phyloP scores from a whole-genome alignment of 2,888 invertebrate species.

The Furcula furcula region DNA sequence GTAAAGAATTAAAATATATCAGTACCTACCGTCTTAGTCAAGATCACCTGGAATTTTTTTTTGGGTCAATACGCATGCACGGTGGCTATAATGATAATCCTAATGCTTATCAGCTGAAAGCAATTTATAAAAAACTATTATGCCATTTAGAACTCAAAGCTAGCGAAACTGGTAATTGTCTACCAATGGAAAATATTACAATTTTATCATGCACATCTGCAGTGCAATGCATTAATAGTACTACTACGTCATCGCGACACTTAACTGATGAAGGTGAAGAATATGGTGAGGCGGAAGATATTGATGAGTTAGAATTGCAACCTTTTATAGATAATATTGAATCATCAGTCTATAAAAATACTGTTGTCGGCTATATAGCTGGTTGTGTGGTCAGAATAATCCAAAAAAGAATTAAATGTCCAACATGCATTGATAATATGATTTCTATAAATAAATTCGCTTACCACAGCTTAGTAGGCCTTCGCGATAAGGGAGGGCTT shows the following conservation, averaged over 20 bases:
- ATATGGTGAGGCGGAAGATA: constrained; percentile 6
- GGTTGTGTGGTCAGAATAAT: constrained; percentile 4
- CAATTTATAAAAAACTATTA: constrained; percentile 14
- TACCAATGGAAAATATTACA: constrained; percentile 16
- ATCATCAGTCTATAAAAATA: constrained; percentile 1
- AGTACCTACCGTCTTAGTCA: constrained; percentile 12
- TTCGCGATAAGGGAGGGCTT: constrained; percentile 12
- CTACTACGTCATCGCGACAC: constrained; percentile 3
- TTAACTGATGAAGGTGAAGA: constrained; percentile 11
- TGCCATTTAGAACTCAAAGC: constrained; percentile 16
- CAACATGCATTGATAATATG: constrained; percentile 1
- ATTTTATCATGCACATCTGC: constrained; percentile 14
- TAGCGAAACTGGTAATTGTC: constrained; percentile 12
- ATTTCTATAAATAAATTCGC: background rate
- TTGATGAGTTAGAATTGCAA: constrained; percentile 2
- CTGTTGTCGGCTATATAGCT: constrained; percentile 11
- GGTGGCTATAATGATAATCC: constrained; percentile 17
- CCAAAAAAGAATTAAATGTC: constrained; percentile 5
- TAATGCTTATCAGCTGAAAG: constrained; percentile 16
- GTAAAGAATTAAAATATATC: constrained; percentile 9
- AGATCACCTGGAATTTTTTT: constrained; percentile 18
- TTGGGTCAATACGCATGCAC: constrained; percentile 14
- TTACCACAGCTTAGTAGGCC: background rate
- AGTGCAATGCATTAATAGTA: constrained; percentile 12
- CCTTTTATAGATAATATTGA: constrained; percentile 2